Percentiles rank a stretch among this genome's conserved stretches.
These are phyloP conservation scores for Agrilus cyanescens DNA, from an alignment of 2,888 invertebrate species.

Conservation along the genomic window DNA sequence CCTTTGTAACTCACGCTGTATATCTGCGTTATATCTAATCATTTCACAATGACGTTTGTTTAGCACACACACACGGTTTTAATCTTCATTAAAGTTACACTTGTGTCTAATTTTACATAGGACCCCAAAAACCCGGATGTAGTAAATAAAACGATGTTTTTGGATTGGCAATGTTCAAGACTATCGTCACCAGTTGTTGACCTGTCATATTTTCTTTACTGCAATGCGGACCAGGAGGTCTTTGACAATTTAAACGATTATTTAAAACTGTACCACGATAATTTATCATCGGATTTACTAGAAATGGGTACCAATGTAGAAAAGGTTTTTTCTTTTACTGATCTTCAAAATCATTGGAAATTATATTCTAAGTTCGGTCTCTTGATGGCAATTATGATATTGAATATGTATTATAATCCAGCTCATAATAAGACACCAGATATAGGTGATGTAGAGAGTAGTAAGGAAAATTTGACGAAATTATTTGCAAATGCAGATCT, in stretches of 20 bases:
- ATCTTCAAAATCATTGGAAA: constrained; percentile 20
- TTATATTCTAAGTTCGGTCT: constrained; percentile 16
- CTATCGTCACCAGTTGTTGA: constrained; percentile 23
- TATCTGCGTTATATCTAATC: too few species aligned
- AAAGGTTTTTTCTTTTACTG: constrained; percentile 22
- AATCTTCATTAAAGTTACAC: neutral
- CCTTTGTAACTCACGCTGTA: too few species aligned
- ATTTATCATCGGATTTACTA: constrained; percentile 18
- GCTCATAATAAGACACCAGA: constrained; percentile 13
- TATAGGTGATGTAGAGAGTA: constrained; percentile 9
- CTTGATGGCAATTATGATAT: constrained; percentile 12
- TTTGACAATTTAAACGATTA: constrained; percentile 23
- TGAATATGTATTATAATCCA: constrained; percentile 13
- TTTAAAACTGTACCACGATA: constrained; percentile 25
- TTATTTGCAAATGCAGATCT: constrained; percentile 6
- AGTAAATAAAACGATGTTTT: constrained; percentile 15
- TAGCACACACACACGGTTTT: neutral
- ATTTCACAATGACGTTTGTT: too few species aligned
- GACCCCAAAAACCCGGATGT: constrained; percentile 7
- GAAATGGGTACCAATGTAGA: constrained; percentile 20
- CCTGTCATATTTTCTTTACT: constrained; percentile 27
- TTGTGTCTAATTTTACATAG: constrained; percentile 6
- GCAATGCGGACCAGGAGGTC: constrained; percentile 21
- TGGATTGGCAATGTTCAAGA: constrained; percentile 23
- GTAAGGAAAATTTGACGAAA: constrained; percentile 5